Evolutionary conservation across 2,888 invertebrate species (phyloP), one percentile per base, ranked within the genome.

Genomic region (Brenthis ino): DNA sequence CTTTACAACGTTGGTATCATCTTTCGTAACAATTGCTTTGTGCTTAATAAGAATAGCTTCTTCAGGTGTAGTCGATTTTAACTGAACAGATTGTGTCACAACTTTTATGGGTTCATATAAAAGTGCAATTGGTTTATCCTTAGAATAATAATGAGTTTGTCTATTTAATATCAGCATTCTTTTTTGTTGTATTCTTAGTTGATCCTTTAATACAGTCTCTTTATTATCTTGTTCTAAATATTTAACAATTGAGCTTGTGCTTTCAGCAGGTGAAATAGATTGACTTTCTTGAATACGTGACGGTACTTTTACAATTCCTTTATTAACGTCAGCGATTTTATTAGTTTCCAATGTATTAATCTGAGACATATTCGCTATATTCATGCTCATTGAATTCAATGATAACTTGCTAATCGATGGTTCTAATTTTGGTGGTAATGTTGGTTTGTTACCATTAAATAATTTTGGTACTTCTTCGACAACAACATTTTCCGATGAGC

Each of bases 101-200:
- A n/a, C 20, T 56, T 69, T 67, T 53, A 77, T 71, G 37, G 88
- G 84, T 50, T 75, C 69, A 74, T 87, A 90, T 14, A 76, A 75
- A 48, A 92, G 77, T 13, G 89, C 80, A 68, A 91, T 92, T 0
- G 85, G 78, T 56, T 81, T 77, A 51, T 77, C 71, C 55, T 75
- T 72, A 68, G 76, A 82, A 20, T 72, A 71, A 75, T 84, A 80
- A 54, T 70, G 77, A 65, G 83, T 77, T 75, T 83, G 77, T 74
- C 89, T 83, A 75, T 87, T 87, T 24, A 88, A 70, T 74, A 92
- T 82, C 53, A 83, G 82, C 61, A 83, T 72, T 3, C 91, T 83
- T 78, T 91, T 91, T 43, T 76, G 80, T 69, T 77, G 78, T 33
- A 91, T 64, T 75, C 87, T 81, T 20, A 66, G 47, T 24, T 54